Evolutionary conservation across 2,797 vertebrate genomes (phyloP), one percentile per base, ranked within the genome.

Genomic region (Schizothorax lantsangensis): DNA sequence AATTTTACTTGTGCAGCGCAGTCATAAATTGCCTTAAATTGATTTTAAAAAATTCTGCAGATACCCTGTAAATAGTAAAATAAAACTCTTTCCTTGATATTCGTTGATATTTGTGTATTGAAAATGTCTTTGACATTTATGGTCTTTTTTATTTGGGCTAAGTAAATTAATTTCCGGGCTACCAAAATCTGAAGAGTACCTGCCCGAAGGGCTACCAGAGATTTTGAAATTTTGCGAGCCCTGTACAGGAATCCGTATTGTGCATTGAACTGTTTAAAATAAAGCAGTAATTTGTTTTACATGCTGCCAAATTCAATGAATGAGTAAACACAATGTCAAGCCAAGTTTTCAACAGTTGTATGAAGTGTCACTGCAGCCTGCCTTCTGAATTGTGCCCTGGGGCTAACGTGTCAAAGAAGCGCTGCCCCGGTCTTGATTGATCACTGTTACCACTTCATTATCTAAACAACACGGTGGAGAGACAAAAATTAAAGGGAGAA

Each of bases 381-480:
- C 86, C 83, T 88, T 89, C 93, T 92, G 92, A 93, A 83, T n/a
- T 91, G 93, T 91, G 92, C 91, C 92, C 88, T 91, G 91, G 90
- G 92, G 92, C 92, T 77, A 90, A 86, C 33, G 36, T 89, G 90
- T 91, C 80, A 87, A 89, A 91, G 86, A 87, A 93, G 92, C 92
- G 89, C 88, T 89, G 88, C 92, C 89, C 93, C 91, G 91, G 88
- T 90, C 88, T 91, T 95, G 95, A 96, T 95, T 96, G 95, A 96
- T 96, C 94, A 94, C 95, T 95, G 95, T 94, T 94, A 95, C 95
- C 93, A 95, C 91, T 93, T 95, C 95, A 93, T 95, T 95, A 95
- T 95, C 95, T 94, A 95, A 94, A 95, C 93, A 94, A 95, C 94
- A 94, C 91, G 91, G 91, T 93, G 92, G 91, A 92, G 68, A 86